Percentiles rank a stretch among this genome's conserved stretches.
Evolutionary conservation across 2,113 vertebrate genomes (phyloP).

Genomic region (Salvator merianae): DNA sequence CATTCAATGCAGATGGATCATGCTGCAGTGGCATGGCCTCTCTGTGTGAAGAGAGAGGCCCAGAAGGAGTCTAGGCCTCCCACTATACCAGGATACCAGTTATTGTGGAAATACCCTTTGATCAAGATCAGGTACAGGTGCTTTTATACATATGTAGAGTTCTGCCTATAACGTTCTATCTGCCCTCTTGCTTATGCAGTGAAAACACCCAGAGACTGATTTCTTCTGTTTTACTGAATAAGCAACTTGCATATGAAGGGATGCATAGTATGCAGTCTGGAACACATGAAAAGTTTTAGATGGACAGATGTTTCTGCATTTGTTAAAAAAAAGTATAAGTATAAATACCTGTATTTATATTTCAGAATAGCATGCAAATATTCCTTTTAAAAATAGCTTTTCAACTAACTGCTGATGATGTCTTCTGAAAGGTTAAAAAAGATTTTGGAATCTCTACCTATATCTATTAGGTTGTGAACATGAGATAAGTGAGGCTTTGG

Average conservation of each 20-base stretch:
- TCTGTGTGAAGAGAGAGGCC: too few relatives aligned
- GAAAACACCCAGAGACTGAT: neutral
- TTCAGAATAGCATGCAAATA: neutral
- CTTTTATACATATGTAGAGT: neutral
- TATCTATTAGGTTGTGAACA: neutral
- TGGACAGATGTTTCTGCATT: neutral
- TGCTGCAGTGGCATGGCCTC: too few relatives aligned
- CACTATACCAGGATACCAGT: too few relatives aligned
- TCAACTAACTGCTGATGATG: neutral
- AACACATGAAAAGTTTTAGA: neutral
- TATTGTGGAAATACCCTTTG: too few relatives aligned
- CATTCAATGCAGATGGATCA: too few relatives aligned
- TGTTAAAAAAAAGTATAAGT: neutral
- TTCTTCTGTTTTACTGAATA: neutral
- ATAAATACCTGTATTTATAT: neutral
- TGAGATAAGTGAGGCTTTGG: slow-evolving; percentile 9
- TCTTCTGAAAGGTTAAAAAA: slow-evolving; percentile 1
- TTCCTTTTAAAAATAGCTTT: neutral
- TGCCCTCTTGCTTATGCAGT: too few relatives aligned
- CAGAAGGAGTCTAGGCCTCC: too few relatives aligned
- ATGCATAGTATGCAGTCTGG: neutral
- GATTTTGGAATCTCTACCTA: neutral
- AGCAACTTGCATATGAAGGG: neutral
- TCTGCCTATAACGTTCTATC: neutral
- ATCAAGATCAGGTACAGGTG: too few relatives aligned